Percentiles rank a stretch among this genome's conserved stretches.
Conservation (phyloP, 1,140 invertebrate genomes). For the Trichonephila inaurata region DNA sequence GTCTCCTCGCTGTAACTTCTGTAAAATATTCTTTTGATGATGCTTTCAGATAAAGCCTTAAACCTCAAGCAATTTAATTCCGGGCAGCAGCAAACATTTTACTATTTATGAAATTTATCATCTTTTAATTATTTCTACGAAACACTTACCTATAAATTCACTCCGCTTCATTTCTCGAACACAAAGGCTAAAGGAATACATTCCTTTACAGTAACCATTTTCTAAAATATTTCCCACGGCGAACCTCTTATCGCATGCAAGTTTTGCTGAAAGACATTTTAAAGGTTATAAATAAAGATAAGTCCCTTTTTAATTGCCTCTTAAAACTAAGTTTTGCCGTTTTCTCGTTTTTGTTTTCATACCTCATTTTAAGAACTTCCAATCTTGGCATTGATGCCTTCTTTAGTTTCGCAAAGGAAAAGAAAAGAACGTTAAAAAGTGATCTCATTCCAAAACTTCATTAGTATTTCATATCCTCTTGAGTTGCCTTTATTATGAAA, state of each 20-base stretch:
- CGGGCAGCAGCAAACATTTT: background rate
- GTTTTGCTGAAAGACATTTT: conserved; percentile 17
- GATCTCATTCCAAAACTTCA: background rate
- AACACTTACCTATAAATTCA: conserved; percentile 29
- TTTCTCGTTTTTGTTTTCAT: background rate
- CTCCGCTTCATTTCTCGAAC: background rate
- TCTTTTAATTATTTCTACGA: conserved; percentile 26
- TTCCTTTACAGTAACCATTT: background rate
- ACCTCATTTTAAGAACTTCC: background rate
- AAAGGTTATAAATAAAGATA: conserved; percentile 31
- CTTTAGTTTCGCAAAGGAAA: background rate
- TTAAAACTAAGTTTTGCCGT: conserved; percentile 25
- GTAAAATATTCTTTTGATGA: conserved; percentile 24
- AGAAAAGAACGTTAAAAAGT: background rate
- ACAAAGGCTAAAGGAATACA: conserved; percentile 1
- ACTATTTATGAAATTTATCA: conserved; percentile 16
- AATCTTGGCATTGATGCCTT: background rate
- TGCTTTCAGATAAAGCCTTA: background rate
- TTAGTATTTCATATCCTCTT: conserved; percentile 28
- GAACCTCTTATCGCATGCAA: conserved; percentile 9
- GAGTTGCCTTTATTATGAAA: background rate
- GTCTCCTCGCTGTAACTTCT: background rate
- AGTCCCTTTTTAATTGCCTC: conserved; percentile 17
- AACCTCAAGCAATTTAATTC: conserved; percentile 1
- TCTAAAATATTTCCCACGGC: conserved; percentile 4